These are phyloP conservation scores for Paralinhomoeus sp. DNA, from an alignment of 2,888 invertebrate species.

Conservation along the genomic window DNA sequence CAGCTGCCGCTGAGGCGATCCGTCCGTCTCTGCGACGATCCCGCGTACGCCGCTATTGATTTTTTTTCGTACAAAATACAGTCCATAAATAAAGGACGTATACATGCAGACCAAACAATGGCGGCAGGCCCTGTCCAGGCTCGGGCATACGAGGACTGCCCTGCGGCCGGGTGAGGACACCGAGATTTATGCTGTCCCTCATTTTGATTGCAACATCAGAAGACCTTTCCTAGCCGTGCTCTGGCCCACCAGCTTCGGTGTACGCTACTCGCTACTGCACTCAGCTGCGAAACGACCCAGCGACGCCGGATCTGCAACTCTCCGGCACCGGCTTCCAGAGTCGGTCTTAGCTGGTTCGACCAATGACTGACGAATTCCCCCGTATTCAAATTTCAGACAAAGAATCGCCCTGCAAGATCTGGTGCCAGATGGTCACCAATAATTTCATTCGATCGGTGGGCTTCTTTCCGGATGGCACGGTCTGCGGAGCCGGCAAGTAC, in stretches of 20 bases:
- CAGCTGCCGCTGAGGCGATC: slow-evolving; percentile 14
- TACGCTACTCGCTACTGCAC: slow-evolving; percentile 11
- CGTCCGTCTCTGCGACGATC: slow-evolving; percentile 16
- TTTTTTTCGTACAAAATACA: too few relatives aligned
- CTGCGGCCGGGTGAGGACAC: slow-evolving; percentile 10
- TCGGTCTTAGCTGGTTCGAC: not conserved
- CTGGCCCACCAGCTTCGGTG: slow-evolving; percentile 6
- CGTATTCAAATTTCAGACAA: not conserved
- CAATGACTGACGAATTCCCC: not conserved
- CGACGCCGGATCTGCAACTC: slow-evolving; percentile 11
- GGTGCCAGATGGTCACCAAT: slow-evolving; percentile 6
- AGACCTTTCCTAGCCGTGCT: not conserved
- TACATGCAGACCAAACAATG: slow-evolving; percentile 13
- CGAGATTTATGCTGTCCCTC: too few relatives aligned
- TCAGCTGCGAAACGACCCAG: slow-evolving; percentile 10
- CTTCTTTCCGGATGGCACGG: slow-evolving; percentile 20
- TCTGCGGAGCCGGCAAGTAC: slow-evolving; percentile 14
- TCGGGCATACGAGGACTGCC: slow-evolving; percentile 13
- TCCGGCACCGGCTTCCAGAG: slow-evolving; percentile 4
- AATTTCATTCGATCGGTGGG: slow-evolving; percentile 15
- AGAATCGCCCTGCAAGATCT: slow-evolving; percentile 4
- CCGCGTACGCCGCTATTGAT: too few relatives aligned
- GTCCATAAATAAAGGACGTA: not conserved
- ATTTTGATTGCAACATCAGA: too few relatives aligned
- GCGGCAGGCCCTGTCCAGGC: slow-evolving; percentile 14